Evolutionary conservation across 1,140 invertebrate species (phyloP), one percentile per base, ranked within the genome.

Genomic region (Hylaeus anthracinus): DNA sequence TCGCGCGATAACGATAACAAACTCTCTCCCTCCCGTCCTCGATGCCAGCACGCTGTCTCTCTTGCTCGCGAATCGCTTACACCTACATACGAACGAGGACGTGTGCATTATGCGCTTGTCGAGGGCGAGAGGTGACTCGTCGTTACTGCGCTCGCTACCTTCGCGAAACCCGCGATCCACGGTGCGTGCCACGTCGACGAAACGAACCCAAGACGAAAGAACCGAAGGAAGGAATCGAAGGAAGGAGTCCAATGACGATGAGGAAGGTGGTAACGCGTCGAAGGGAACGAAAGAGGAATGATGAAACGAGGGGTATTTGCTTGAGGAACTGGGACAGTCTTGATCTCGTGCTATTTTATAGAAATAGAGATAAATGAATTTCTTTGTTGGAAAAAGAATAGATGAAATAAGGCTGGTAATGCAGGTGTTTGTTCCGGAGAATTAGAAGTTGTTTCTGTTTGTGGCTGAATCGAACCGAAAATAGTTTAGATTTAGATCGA

Each of bases 1-100:
- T 91, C 91, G 90, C 82, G 87, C 92, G 92, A 93, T 93, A 93
- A 93, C 92, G 92, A 94, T 93, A 93, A 93, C 92, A 92, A 93
- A 92, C 92, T 93, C 90, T 82, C 73, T 81, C 90, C 90, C 86
- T 82, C 78, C 84, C 83, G 81, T 78, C 67, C 77, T 76, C 83
- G 45, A 79, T 79, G 53, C 56, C 43, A 66, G 58, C 60, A 60
- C 77, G 37, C 82, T 78, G 63, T 75, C 66, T 77, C 82, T n/a
- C 74, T 72, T 39, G 26, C 41, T 61, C 63, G 39, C 60, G 43
- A 72, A 66, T 72, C 41, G 48, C 64, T 82, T 69, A 70, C 70
- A 48, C 63, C 66, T 64, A 75, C 12, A 39, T 10, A n/a, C 53
- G 12, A 39, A 37, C 26, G 1, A 39, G 60, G 58, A 48, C 60